These are phyloP conservation scores for Platichthys stellatus DNA, from an alignment of 2,113 vertebrate species.

Conservation along the genomic window DNA sequence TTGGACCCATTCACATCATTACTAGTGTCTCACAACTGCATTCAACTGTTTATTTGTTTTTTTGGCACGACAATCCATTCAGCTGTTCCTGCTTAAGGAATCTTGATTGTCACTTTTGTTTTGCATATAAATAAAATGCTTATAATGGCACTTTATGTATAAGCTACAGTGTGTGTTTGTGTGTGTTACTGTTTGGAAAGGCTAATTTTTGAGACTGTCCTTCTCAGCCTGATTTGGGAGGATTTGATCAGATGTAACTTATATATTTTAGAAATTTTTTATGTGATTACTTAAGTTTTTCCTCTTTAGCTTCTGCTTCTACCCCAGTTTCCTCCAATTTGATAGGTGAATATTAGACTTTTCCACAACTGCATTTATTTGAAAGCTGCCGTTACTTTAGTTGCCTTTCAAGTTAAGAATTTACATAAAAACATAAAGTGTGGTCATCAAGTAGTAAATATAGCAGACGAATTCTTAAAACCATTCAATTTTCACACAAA, in stretches of 20 bases:
- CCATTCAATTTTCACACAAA: too few species aligned
- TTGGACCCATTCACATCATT: neutral
- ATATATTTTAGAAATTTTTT: neutral
- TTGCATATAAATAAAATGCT: conserved; percentile 79
- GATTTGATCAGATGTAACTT: neutral
- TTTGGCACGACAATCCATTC: conserved; percentile 79
- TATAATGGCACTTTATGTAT: conserved; percentile 80
- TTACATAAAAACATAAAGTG: too few species aligned
- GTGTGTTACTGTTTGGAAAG: conserved; percentile 10
- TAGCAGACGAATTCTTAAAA: too few species aligned
- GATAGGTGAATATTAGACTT: neutral
- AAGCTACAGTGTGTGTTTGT: conserved; percentile 32
- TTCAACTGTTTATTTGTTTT: conserved; percentile 28
- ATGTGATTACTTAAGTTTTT: neutral
- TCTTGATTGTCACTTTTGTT: conserved; percentile 71
- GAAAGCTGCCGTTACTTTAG: neutral
- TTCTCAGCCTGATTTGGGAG: neutral
- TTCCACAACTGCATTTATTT: neutral
- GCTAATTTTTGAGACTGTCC: neutral
- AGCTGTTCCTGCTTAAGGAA: conserved; percentile 48
- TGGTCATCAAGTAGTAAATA: too few species aligned
- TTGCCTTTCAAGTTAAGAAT: too few species aligned
- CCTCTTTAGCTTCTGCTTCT: too few species aligned
- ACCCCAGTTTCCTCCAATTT: neutral
- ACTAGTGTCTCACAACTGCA: conserved; percentile 31